Evolutionary conservation across 2,888 invertebrate species (phyloP).

Genomic region (Drosophila flavopinicola): DNA sequence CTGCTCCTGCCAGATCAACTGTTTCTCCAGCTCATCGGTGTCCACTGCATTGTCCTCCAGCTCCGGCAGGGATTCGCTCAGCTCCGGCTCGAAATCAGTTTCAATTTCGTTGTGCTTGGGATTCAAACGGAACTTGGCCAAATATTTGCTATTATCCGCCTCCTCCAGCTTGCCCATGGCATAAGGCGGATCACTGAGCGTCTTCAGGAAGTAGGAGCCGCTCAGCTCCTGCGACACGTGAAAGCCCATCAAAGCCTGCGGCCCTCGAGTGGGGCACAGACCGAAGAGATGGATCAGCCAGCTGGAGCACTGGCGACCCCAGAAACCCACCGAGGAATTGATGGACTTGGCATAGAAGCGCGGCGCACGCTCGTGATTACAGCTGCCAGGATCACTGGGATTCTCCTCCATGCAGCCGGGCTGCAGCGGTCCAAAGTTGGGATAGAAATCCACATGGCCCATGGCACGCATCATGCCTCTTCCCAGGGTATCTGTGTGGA

Average conservation of each 20-base stretch:
- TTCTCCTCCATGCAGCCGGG: constrained; percentile 86
- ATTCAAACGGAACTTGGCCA: constrained; percentile 54
- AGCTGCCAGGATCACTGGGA: constrained; percentile 85
- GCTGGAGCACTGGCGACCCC: constrained; percentile 85
- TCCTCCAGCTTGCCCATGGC: constrained; percentile 65
- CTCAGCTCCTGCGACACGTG: constrained; percentile 81
- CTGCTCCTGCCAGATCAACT: constrained; percentile 31
- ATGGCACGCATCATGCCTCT: constrained; percentile 85
- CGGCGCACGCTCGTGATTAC: constrained; percentile 87
- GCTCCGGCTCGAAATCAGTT: constrained; percentile 65
- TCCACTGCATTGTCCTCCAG: constrained; percentile 20
- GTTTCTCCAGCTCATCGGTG: constrained; percentile 42
- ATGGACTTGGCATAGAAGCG: constrained; percentile 87
- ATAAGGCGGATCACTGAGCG: constrained; percentile 52
- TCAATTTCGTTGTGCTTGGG: constrained; percentile 50
- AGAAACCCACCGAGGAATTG: constrained; percentile 85
- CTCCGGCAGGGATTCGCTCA: constrained; percentile 57
- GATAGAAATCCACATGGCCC: constrained; percentile 87
- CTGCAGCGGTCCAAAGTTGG: constrained; percentile 86
- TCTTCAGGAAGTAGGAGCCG: constrained; percentile 85
- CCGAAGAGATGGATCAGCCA: constrained; percentile 86
- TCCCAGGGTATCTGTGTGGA: constrained; percentile 87
- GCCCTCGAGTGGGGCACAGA: constrained; percentile 82
- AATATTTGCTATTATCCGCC: constrained; percentile 45
- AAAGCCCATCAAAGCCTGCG: constrained; percentile 85